These are phyloP conservation scores for Melieria omissa DNA, from an alignment of 2,888 invertebrate species.

Conservation along the genomic window DNA sequence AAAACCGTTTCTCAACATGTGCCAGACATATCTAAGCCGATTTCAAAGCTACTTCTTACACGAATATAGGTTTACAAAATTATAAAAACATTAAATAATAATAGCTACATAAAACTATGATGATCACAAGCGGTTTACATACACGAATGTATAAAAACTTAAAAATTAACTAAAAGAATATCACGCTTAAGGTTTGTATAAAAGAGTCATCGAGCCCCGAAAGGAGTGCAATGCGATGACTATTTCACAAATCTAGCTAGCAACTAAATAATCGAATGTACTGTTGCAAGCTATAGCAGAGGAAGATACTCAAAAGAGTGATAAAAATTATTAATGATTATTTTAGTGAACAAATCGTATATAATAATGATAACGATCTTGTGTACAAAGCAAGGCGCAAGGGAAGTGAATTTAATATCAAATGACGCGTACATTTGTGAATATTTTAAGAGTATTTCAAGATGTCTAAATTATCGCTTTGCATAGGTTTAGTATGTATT, in stretches of 20 bases:
- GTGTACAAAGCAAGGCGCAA: background rate
- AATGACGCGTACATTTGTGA: background rate
- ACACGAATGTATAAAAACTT: conserved; percentile 8
- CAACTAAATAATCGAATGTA: too few species aligned
- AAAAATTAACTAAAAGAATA: conserved; percentile 14
- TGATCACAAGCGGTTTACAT: background rate
- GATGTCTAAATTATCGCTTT: too few species aligned
- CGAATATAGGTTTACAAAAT: background rate
- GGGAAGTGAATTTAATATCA: background rate
- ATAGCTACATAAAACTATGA: conserved; percentile 3
- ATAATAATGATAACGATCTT: too few species aligned
- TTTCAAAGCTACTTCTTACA: background rate
- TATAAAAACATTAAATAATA: background rate
- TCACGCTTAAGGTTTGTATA: conserved; percentile 21
- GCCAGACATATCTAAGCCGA: conserved; percentile 22
- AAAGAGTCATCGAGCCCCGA: background rate
- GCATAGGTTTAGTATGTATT: background rate
- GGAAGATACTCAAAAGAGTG: too few species aligned
- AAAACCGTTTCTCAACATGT: conserved; percentile 12
- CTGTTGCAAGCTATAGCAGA: too few species aligned
- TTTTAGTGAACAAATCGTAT: too few species aligned
- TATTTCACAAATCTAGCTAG: too few species aligned
- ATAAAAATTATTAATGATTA: too few species aligned
- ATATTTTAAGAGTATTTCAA: too few species aligned
- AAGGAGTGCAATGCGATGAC: too few species aligned